Conservation (phyloP, 2,888 invertebrate species). For the Dryobota labecula region DNA sequence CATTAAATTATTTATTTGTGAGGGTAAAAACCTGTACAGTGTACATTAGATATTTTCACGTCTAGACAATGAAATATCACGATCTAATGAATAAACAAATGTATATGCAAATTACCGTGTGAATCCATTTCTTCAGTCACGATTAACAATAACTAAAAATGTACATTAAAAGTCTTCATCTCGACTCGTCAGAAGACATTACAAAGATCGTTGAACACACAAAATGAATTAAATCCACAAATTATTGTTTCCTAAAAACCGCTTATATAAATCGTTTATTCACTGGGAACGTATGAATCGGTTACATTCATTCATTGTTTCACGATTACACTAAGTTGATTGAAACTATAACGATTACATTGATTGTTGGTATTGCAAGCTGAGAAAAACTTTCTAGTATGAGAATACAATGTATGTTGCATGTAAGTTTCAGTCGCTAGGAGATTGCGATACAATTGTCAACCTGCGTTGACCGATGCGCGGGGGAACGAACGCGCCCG, state of each 20-base stretch:
- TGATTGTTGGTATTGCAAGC: constrained; percentile 5
- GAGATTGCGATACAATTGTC: constrained; percentile 59
- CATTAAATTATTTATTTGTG: neutral
- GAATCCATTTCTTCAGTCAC: constrained; percentile 47
- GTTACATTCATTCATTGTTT: constrained; percentile 21
- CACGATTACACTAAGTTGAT: neutral
- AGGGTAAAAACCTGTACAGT: neutral
- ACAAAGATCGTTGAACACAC: constrained; percentile 31
- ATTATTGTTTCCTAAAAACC: constrained; percentile 58
- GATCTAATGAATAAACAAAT: constrained; percentile 11
- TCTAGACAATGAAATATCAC: constrained; percentile 24
- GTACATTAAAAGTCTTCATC: constrained; percentile 18
- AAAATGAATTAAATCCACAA: constrained; percentile 4
- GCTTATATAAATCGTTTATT: constrained; percentile 45
- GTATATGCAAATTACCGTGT: constrained; percentile 47
- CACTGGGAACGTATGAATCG: constrained; percentile 46
- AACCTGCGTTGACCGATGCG: constrained; percentile 79
- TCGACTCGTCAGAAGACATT: constrained; percentile 10
- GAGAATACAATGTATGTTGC: constrained; percentile 60
- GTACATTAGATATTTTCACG: constrained; percentile 15
- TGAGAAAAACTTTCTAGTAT: neutral
- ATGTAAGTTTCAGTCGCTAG: constrained; percentile 43
- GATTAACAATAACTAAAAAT: constrained; percentile 28
- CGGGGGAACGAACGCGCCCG: constrained; percentile 81
- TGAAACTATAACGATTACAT: constrained; percentile 28